These are phyloP conservation scores for Paguma larvata DNA, from an alignment of 2,797 vertebrate genomes.

Conservation along the genomic window DNA sequence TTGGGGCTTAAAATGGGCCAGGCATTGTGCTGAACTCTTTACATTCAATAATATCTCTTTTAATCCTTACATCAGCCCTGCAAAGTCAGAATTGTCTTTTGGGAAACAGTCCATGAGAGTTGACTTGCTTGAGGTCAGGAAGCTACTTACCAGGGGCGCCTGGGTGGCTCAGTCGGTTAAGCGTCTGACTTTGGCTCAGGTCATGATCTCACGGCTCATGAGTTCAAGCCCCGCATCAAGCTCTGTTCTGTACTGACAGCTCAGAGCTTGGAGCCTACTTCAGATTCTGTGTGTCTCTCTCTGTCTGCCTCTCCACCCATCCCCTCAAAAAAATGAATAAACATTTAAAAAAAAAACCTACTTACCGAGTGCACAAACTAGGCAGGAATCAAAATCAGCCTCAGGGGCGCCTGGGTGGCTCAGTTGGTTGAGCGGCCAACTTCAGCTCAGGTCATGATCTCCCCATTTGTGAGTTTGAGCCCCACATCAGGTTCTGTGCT, in stretches of 20 bases:
- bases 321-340: too few relatives aligned
- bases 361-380: not conserved
- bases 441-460: too few relatives aligned
- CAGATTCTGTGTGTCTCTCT: too few relatives aligned
- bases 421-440: too few relatives aligned
- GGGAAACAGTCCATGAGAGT: not conserved
- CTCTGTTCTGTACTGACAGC: too few relatives aligned
- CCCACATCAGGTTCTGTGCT: too few relatives aligned
- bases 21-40: not conserved
- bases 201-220: too few relatives aligned
- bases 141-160: not conserved
- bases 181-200: too few relatives aligned
- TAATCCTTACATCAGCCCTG: not conserved
- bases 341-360: not conserved
- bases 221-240: too few relatives aligned
- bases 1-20: not conserved
- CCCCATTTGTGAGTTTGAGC: too few relatives aligned
- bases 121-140: not conserved
- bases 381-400: not conserved
- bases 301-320: too few relatives aligned
- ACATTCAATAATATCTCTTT: not conserved
- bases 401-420: not conserved
- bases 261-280: too few relatives aligned
- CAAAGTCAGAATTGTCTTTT: not conserved
- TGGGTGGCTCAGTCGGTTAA: not conserved